Conservation (phyloP, 92 coral and sea anemone genomes). For the Palythoa grandis region DNA sequence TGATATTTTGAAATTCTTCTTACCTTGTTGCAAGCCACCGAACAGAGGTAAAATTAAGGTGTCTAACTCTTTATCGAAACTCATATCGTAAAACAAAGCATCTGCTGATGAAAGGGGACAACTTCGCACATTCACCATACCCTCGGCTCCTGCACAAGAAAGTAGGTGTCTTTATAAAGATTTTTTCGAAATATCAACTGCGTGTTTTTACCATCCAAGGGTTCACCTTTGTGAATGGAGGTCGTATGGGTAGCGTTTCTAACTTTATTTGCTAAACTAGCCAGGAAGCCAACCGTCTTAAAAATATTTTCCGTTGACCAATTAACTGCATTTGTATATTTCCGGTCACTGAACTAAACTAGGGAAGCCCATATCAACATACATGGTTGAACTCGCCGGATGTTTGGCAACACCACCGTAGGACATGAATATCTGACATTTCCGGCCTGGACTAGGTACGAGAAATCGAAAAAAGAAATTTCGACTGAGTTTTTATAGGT, state of each 20-base stretch:
- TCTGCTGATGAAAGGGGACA: constrained; percentile 1
- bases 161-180: background rate
- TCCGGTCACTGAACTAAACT: background rate
- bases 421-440: background rate
- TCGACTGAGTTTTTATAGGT: background rate
- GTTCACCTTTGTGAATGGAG: background rate
- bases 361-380: background rate
- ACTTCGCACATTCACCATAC: constrained; percentile 32
- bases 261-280: constrained; percentile 19
- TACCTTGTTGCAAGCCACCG: constrained; percentile 31
- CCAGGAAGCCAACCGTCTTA: constrained; percentile 20
- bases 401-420: constrained; percentile 11
- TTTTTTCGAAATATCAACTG: background rate
- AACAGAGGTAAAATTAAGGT: constrained; percentile 28
- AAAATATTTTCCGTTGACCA: constrained; percentile 9
- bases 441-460: constrained; percentile 5
- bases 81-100: constrained; percentile 28
- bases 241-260: background rate
- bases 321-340: constrained; percentile 6
- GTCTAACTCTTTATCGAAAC: constrained; percentile 32
- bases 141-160: background rate
- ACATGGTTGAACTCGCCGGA: constrained; percentile 22
- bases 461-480: background rate
- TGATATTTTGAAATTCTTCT: background rate
- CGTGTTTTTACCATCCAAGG: background rate